Base-by-base conservation (phyloP, 1,140 invertebrate species). In the Uloborus diversus region DNA sequence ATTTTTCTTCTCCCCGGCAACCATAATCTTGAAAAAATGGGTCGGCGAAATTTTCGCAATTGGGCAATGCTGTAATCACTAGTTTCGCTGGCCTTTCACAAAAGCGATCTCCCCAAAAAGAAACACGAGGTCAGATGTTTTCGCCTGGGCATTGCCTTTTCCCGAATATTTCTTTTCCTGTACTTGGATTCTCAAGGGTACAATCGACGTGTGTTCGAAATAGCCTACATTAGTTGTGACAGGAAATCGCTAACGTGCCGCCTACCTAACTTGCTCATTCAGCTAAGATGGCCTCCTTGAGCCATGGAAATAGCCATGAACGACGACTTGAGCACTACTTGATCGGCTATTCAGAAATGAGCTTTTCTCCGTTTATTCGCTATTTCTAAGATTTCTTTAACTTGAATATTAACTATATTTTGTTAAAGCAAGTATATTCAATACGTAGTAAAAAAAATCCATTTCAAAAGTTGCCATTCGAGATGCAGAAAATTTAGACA, bases 111-210 rank as follows among this genome's bases (percentile, higher is more conserved):
- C 30, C 49, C 61, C 30, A 35, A 49, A 42, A 71, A 20, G 33
- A 71, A 59, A 71, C 51, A 71, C 61, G 53, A 35, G 32, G 56
- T 71, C 69, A 71, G 59, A 71, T 61, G 69, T 71, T 71, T 71
- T 37, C 28, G 17, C 53, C 30, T 32, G 5, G 33, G 32, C 61
- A 53, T 71, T 35, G 27, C 20, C 23, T 49, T 17, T 37, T 23
- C 20, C 20, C 20, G 1, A 30, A 14, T 3, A 25, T 56, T 57
- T 56, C 56, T 56, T 13, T 23, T 33, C 25, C 28, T 11, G 9
- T 49, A n/a, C 7, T 13, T 23, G 27, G 59, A 42, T 71, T 61
- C 69, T 71, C 69, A n/a, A 20, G 53, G 33, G 53, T 37, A 27
- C 32, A 59, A 71, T 71, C 53, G 56, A 33, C 51, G 5, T 23